phyloP scores from a whole-genome alignment of 2,113 vertebrate species.

The Charadrius vociferus region DNA sequence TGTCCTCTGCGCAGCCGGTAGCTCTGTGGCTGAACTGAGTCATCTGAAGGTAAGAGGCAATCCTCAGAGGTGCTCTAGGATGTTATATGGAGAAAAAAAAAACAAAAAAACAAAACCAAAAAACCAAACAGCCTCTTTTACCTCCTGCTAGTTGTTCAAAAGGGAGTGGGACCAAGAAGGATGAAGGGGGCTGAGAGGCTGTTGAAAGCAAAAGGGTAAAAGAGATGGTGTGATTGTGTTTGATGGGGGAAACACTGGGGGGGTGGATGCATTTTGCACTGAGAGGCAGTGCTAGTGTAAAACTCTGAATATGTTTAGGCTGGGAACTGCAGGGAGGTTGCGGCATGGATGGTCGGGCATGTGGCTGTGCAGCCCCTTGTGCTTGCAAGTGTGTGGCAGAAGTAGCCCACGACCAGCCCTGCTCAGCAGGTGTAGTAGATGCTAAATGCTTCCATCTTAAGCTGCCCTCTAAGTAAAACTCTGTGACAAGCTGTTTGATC shows the following conservation, averaged over 20 bases:
- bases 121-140: background rate
- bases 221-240: background rate
- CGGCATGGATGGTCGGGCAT: background rate
- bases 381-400: background rate
- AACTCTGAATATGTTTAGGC: background rate
- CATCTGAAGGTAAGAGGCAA: background rate
- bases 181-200: background rate
- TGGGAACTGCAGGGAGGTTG: background rate
- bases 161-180: background rate
- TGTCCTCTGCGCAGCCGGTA: background rate
- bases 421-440: background rate
- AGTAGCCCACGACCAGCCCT: background rate
- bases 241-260: background rate
- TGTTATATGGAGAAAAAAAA: background rate
- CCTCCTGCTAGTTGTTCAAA: background rate
- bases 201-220: background rate
- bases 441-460: background rate
- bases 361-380: fast-evolving
- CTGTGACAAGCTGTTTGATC: background rate
- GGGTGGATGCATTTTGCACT: background rate
- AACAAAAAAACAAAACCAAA: background rate
- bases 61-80: background rate
- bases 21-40: background rate
- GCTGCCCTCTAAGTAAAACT: background rate
- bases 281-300: background rate